Conservation (phyloP, 1,140 invertebrate species). For the Chlorops oryzae region DNA sequence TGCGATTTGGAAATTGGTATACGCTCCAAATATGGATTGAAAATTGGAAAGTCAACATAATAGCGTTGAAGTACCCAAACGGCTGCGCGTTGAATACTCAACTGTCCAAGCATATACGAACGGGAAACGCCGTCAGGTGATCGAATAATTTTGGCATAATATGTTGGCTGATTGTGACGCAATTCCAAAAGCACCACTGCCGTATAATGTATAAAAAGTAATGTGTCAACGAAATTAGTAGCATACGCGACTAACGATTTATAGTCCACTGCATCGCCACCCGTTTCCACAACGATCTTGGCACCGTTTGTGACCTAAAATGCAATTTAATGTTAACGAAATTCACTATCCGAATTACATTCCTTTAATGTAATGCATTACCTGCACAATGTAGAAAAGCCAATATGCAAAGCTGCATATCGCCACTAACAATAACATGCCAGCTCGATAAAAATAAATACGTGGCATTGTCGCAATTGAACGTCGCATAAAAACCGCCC, state of each 20-base stretch:
- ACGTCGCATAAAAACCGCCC: constrained; percentile 76
- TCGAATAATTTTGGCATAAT: constrained; percentile 85
- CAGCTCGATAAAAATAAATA: constrained; percentile 84
- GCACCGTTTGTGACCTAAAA: constrained; percentile 63
- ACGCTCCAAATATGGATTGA: constrained; percentile 92
- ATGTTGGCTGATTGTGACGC: constrained; percentile 80
- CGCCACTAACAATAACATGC: constrained; percentile 82
- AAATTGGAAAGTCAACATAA: constrained; percentile 93
- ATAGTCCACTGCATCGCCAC: constrained; percentile 72
- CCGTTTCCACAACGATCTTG: constrained; percentile 63
- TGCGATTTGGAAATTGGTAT: constrained; percentile 78
- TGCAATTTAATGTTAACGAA: background rate
- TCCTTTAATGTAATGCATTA: background rate
- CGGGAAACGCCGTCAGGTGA: constrained; percentile 88
- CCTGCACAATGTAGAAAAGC: constrained; percentile 92
- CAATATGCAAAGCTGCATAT: constrained; percentile 93
- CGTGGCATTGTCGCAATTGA: constrained; percentile 83
- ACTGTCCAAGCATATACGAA: constrained; percentile 80
- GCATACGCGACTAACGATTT: constrained; percentile 84
- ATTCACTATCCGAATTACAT: background rate
- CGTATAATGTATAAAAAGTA: constrained; percentile 92
- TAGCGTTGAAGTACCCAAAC: constrained; percentile 91
- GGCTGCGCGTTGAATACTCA: constrained; percentile 92
- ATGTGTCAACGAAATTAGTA: constrained; percentile 81
- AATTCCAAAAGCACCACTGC: constrained; percentile 89